phyloP scores from a whole-genome alignment of 2,113 vertebrate genomes.

The Zosterops japonicus region DNA sequence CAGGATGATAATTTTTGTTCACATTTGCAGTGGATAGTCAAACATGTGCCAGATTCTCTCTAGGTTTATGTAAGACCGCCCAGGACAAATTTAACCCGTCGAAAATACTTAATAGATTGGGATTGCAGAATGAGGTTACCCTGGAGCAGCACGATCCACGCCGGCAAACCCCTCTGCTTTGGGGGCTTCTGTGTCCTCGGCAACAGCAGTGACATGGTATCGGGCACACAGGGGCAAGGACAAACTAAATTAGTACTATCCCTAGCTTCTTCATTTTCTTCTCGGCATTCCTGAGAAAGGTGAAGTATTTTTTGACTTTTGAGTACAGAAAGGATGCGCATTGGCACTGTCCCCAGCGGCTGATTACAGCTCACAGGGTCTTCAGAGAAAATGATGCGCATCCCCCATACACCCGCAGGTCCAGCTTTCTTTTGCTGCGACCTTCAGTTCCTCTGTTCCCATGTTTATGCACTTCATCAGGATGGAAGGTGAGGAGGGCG shows the following conservation, averaged over 20 bases:
- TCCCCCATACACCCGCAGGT: rapidly evolving
- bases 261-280: neutral
- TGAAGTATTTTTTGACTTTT: neutral
- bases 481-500: neutral
- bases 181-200: neutral
- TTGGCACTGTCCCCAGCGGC: rapidly evolving
- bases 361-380: neutral
- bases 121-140: neutral
- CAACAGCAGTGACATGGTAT: neutral
- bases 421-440: neutral
- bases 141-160: too few relatives aligned
- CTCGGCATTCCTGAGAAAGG: neutral
- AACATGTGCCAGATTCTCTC: neutral
- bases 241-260: neutral
- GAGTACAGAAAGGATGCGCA: neutral
- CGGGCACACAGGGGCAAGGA: too few relatives aligned
- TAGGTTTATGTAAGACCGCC: neutral
- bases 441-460: neutral
- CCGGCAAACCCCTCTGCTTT: neutral
- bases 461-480: neutral
- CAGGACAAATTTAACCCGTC: neutral
- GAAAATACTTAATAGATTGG: neutral
- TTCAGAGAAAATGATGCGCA: neutral
- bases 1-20: neutral
- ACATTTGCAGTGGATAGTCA: neutral